Conservation (phyloP, 1,140 invertebrate species). For the Drosophila equinoxialis region DNA sequence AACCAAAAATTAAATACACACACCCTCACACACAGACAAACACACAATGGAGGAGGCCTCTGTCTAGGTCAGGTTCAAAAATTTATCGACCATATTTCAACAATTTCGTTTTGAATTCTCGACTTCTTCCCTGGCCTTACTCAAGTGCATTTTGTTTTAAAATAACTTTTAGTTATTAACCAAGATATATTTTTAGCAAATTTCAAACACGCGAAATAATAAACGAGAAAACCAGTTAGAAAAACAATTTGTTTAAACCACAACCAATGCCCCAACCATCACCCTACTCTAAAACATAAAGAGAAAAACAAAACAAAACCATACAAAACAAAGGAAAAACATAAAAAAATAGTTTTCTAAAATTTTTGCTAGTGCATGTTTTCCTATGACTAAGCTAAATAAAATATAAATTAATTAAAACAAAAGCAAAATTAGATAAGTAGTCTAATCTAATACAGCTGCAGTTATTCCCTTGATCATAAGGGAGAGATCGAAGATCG, state of each 20-base stretch:
- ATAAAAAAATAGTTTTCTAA: constrained; percentile 56
- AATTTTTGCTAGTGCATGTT: constrained; percentile 68
- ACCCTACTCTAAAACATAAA: background rate
- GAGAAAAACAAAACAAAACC: constrained; percentile 19
- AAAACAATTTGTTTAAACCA: background rate
- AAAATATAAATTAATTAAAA: constrained; percentile 21
- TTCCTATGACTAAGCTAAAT: constrained; percentile 61
- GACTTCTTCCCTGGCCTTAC: constrained; percentile 18
- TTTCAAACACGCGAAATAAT: background rate
- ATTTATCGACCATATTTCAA: background rate
- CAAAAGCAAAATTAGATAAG: constrained; percentile 58
- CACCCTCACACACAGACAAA: background rate
- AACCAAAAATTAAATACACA: constrained; percentile 34
- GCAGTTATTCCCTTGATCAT: constrained; percentile 33
- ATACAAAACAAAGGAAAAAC: constrained; percentile 30
- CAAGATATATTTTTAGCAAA: constrained; percentile 18
- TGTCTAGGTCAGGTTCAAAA: background rate
- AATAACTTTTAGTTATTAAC: constrained; percentile 4
- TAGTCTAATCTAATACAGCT: constrained; percentile 61
- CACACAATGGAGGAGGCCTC: background rate
- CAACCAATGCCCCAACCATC: background rate
- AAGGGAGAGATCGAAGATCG: constrained; percentile 34
- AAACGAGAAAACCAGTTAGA: background rate
- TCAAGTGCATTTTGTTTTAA: constrained; percentile 29
- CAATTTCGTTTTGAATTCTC: background rate